phyloP scores from a whole-genome alignment of 2,888 invertebrate genomes.

The Orthosia cruda region DNA sequence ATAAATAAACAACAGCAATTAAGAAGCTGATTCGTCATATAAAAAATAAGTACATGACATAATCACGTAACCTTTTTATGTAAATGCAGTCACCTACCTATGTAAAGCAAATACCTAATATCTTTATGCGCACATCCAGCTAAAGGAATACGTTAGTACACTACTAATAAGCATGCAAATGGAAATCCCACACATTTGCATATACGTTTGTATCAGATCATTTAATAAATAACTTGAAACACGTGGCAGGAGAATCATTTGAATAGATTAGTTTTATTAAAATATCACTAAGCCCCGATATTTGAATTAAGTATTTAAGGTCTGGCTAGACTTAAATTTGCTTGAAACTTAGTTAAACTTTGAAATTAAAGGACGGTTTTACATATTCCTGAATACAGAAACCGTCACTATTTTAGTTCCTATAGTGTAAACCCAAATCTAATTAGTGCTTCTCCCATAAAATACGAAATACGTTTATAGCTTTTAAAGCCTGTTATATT shows the following conservation, averaged over 20 bases:
- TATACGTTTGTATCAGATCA: neutral
- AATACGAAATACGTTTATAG: no score
- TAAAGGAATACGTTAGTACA: slow-evolving; percentile 37
- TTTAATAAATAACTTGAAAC: slow-evolving; percentile 1
- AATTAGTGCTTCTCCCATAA: no score
- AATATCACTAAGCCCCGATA: no score
- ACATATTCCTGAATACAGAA: no score
- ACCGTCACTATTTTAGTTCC: no score
- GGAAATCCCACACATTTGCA: slow-evolving; percentile 15
- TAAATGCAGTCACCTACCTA: neutral
- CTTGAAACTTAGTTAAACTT: no score
- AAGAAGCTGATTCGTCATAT: neutral
- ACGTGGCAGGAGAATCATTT: neutral
- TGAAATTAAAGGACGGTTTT: no score
- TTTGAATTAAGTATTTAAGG: no score
- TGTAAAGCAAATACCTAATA: neutral
- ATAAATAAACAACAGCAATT: no score
- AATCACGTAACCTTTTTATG: slow-evolving; percentile 10
- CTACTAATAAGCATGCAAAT: slow-evolving; percentile 40
- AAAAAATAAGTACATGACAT: neutral
- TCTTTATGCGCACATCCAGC: slow-evolving; percentile 12
- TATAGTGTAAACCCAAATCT: no score
- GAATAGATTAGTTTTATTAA: neutral
- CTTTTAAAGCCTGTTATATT: no score
- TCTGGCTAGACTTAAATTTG: no score